These are phyloP conservation scores for Strix uralensis DNA, from an alignment of 2,113 vertebrate genomes.

Conservation along the genomic window DNA sequence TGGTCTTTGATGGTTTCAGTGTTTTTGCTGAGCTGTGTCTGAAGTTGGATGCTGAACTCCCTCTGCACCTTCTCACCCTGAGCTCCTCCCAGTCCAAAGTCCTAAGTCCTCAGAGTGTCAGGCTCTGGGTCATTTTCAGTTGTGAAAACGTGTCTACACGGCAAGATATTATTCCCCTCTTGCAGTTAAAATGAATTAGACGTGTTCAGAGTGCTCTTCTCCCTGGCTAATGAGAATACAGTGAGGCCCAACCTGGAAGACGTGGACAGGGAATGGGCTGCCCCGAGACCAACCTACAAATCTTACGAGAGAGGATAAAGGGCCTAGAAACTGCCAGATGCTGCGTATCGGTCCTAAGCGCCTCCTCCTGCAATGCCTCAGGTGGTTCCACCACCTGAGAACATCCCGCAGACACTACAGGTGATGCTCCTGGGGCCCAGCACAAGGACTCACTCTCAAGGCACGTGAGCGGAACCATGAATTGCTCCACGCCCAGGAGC, in stretches of 20 bases:
- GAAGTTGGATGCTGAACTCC: background rate
- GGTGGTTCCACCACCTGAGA: fast-evolving
- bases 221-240: background rate
- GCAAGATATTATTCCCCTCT: background rate
- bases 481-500: background rate
- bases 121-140: fast-evolving
- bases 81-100: background rate
- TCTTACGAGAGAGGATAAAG: fast-evolving
- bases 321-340: too few relatives aligned
- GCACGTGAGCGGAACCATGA: background rate
- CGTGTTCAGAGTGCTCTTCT: fast-evolving
- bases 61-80: background rate
- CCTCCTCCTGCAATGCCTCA: background rate
- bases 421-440: background rate
- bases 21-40: background rate
- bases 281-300: background rate
- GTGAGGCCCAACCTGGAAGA: background rate
- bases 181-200: background rate
- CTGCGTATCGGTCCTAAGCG: fast-evolving
- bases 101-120: background rate
- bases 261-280: fast-evolving
- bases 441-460: background rate
- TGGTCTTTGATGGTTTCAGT: background rate
- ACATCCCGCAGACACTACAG: fast-evolving
- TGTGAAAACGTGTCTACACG: background rate